Conservation (phyloP, 2,797 vertebrate genomes). For the Gobionotothen gibberifrons region DNA sequence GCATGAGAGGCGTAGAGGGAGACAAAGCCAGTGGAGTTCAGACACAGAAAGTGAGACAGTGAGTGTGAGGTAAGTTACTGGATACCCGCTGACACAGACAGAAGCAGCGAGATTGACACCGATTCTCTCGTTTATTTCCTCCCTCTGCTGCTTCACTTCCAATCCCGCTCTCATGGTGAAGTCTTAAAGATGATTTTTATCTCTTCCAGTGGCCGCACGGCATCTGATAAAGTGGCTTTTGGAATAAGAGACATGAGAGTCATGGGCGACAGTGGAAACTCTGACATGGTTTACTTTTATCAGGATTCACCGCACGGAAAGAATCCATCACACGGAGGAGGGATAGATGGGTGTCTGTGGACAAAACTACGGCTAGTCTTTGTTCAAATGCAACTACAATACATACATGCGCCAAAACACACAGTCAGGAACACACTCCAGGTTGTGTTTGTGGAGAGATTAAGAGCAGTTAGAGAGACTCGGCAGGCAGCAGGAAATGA, state of each 20-base stretch:
- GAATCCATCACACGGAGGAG: slow-evolving; percentile 43
- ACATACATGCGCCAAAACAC: not conserved
- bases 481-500: slow-evolving; percentile 62
- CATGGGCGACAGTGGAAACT: slow-evolving; percentile 52
- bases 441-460: slow-evolving; percentile 33
- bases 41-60: slow-evolving; percentile 32
- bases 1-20: not conserved
- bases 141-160: slow-evolving; percentile 54
- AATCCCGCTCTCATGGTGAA: slow-evolving; percentile 50
- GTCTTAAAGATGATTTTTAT: slow-evolving; percentile 66
- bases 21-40: slow-evolving; percentile 18
- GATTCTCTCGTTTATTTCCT: slow-evolving; percentile 51
- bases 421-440: not conserved
- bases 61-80: slow-evolving; percentile 72
- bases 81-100: slow-evolving; percentile 69
- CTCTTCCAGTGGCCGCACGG: slow-evolving; percentile 37
- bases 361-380: slow-evolving; percentile 34
- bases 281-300: slow-evolving; percentile 58
- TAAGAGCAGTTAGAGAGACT: slow-evolving; percentile 65
- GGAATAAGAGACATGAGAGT: slow-evolving; percentile 61
- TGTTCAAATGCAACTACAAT: slow-evolving; percentile 26
- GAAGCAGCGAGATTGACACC: slow-evolving; percentile 68
- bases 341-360: slow-evolving; percentile 33
- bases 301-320: slow-evolving; percentile 38
- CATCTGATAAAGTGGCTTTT: slow-evolving; percentile 68